phyloP scores from a whole-genome alignment of 2,113 vertebrate genomes.

The Oryzias melastigma region DNA sequence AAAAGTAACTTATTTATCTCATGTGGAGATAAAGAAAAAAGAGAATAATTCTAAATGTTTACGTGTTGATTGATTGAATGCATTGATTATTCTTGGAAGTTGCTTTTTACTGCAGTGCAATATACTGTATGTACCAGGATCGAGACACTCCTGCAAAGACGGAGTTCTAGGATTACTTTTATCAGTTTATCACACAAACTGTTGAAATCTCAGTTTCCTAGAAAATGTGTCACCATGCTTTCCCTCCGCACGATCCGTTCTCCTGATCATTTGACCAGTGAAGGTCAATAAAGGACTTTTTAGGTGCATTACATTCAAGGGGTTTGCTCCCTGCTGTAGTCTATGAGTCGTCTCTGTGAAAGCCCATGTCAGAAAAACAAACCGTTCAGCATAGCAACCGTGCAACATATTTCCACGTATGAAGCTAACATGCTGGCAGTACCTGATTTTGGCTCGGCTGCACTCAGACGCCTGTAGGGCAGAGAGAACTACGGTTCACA shows the following conservation, averaged over 20 bases:
- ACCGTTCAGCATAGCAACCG: neutral
- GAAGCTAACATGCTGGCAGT: slow-evolving; percentile 17
- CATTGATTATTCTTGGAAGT: neutral
- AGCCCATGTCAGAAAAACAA: neutral
- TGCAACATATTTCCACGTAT: slow-evolving; percentile 3
- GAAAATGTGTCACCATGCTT: neutral
- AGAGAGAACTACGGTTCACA: slow-evolving; percentile 9
- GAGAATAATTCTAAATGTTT: too few relatives aligned
- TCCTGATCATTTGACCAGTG: neutral
- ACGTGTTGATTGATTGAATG: neutral
- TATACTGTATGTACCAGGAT: neutral
- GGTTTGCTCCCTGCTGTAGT: too few relatives aligned
- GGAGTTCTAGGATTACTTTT: neutral
- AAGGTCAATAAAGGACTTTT: too few relatives aligned
- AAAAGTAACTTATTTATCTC: neutral
- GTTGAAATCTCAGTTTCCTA: neutral
- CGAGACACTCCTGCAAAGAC: neutral
- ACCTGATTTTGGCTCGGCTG: slow-evolving; percentile 4
- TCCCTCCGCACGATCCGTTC: neutral
- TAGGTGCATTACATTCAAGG: too few relatives aligned
- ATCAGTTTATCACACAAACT: neutral
- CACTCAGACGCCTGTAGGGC: slow-evolving; percentile 11
- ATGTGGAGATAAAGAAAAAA: neutral
- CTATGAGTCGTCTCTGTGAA: neutral
- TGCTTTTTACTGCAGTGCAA: neutral